Conservation (phyloP, 2,888 invertebrate species). For the Andrena flavipes region DNA sequence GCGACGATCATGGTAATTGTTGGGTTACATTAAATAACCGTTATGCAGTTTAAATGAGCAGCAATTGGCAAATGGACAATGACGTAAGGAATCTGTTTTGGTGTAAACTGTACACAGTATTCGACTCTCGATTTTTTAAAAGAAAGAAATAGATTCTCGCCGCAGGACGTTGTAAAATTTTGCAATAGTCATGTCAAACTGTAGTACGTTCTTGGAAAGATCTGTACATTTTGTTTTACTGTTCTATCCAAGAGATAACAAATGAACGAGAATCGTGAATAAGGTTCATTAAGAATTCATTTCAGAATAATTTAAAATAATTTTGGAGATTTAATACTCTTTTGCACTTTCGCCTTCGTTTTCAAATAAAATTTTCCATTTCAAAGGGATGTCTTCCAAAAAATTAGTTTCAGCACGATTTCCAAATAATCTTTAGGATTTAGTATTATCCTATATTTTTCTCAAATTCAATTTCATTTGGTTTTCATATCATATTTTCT, state of each 20-base stretch:
- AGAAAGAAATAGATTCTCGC: constrained; percentile 4
- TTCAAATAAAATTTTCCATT: neutral
- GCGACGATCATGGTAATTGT: too few species aligned
- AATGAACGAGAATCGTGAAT: neutral
- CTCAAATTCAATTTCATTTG: too few species aligned
- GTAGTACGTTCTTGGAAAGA: constrained; percentile 2
- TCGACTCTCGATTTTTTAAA: constrained; percentile 3
- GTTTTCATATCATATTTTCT: too few species aligned
- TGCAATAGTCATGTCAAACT: neutral
- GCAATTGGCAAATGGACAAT: neutral
- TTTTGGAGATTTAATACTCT: neutral
- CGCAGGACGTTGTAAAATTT: constrained; percentile 27
- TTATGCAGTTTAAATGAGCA: neutral
- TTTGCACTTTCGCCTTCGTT: neutral
- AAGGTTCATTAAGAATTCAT: neutral
- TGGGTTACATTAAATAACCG: too few species aligned
- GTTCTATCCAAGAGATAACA: neutral
- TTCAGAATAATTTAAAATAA: neutral
- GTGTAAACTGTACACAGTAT: neutral
- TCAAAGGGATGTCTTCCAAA: neutral
- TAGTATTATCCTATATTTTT: too few species aligned
- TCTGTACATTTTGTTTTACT: neutral
- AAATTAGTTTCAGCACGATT: too few species aligned
- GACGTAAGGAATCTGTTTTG: neutral
- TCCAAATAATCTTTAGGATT: too few species aligned